Base-by-base conservation (phyloP, 2,113 vertebrate genomes). In the Caranx melampygus region DNA sequence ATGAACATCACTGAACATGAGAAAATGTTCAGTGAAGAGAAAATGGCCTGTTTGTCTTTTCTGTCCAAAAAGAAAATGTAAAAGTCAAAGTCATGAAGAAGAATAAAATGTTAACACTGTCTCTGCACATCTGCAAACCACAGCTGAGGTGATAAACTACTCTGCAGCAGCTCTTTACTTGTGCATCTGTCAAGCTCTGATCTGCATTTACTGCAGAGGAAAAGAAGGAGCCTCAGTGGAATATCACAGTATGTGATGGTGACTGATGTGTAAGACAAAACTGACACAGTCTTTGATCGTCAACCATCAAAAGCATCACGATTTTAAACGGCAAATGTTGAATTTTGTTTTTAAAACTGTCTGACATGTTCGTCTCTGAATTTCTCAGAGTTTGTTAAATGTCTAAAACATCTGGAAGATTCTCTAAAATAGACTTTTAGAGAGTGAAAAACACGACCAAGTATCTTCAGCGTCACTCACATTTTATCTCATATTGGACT, bases 101-200 rank as follows among this genome's bases (percentile, higher is more conserved):
- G 37, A 34, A 14, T 11, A 15, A 21, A 18, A 26, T 14, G 49
- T 1, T 45, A 5, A 10, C 34, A 31, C 45, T 51, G 4, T 16
- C 57, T 12, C 55, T 63, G 14, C 14, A 61, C 26, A 60, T 75
- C 81, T 72, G 54, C 63, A 82, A 59, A 70, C 42, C 71, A 44
- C 13, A 5, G 15, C 13, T 35, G 45, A 81, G 47, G 40, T 44
- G 63, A 59, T 60, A 45, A 15, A 34, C 68, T 21, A 33, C 47
- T 52, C 74, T 63, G 78, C 68, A 77, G 82, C 73, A 82, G 18
- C 47, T 83, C 55, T 72, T 67, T 42, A 51, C 40, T 44, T 20
- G 6, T 64, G 57, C 63, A 49, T 76, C 49, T 57, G 60, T 71
- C 78, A 60, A 72, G 62, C 44, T n/a, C 63, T 37, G 31, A 70